phyloP scores from a whole-genome alignment of 2,888 invertebrate genomes.

The Euplagia quadripunctaria region DNA sequence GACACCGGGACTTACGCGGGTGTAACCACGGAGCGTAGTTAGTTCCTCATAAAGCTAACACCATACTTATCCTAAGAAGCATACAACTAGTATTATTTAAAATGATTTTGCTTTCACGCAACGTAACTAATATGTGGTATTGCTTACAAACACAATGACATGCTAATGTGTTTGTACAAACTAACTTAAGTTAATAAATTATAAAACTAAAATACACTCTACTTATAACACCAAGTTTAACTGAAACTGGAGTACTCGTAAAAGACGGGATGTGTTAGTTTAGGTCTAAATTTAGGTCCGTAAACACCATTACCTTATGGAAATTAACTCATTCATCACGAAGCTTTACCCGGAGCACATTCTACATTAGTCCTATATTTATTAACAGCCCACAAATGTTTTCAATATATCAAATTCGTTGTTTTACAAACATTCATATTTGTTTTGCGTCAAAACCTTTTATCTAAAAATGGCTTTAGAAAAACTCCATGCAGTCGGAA shows the following conservation, averaged over 20 bases:
- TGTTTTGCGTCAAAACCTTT: slow-evolving; percentile 39
- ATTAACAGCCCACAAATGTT: slow-evolving; percentile 5
- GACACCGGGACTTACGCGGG: too few species aligned
- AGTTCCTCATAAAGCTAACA: too few species aligned
- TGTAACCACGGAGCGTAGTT: too few species aligned
- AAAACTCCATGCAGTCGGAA: slow-evolving; percentile 35
- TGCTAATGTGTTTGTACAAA: too few species aligned
- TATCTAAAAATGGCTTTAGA: slow-evolving; percentile 47
- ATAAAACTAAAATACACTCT: too few species aligned
- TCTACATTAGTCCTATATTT: background rate
- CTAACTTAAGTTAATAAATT: too few species aligned
- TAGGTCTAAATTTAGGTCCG: background rate
- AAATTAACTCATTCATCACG: background rate
- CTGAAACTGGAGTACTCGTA: background rate
- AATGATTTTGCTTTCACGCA: too few species aligned
- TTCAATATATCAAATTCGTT: slow-evolving; percentile 18
- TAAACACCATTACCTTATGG: background rate
- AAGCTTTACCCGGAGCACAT: background rate
- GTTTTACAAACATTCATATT: slow-evolving; percentile 44
- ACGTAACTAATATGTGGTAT: too few species aligned
- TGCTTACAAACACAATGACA: too few species aligned
- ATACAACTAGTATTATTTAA: too few species aligned
- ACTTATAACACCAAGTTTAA: background rate
- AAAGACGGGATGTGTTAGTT: background rate
- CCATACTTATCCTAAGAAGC: too few species aligned